Percentiles rank a stretch among this genome's conserved stretches.
phyloP scores from a whole-genome alignment of 1,140 invertebrate genomes.

The Papilio machaon region DNA sequence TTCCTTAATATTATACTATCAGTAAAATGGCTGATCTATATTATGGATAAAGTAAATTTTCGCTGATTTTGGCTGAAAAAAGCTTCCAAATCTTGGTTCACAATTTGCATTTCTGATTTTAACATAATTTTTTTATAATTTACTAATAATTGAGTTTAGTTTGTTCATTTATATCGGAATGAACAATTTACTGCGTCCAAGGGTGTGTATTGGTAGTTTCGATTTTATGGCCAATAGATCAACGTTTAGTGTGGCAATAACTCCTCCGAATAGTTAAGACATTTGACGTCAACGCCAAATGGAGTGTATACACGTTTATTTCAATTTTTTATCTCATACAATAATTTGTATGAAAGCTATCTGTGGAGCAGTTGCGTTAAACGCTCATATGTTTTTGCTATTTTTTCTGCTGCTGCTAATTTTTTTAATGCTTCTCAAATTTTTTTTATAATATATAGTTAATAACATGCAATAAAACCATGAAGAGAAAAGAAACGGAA shows the following conservation, averaged over 20 bases:
- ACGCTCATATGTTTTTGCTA: not conserved
- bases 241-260: constrained; percentile 28
- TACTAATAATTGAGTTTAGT: not conserved
- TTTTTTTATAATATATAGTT: not conserved
- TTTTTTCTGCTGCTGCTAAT: not conserved
- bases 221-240: constrained; percentile 35
- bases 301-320: constrained; percentile 3
- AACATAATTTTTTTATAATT: not conserved
- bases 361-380: not conserved
- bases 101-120: not conserved
- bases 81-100: not conserved
- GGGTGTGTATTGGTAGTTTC: not conserved
- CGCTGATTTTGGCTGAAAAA: not conserved
- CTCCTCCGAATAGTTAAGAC: constrained; percentile 29
- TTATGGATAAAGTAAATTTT: constrained; percentile 7
- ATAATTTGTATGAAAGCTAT: not conserved
- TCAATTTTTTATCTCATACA: not conserved
- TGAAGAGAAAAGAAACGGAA: not conserved
- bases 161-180: not conserved
- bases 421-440: not conserved
- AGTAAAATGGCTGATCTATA: not conserved
- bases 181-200: constrained; percentile 29
- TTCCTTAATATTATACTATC: not conserved
- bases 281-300: constrained; percentile 36
- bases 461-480: not conserved